Percentiles rank a stretch among this genome's conserved stretches.
These are phyloP conservation scores for Crioceris asparagi DNA, from an alignment of 2,888 invertebrate species.

Conservation along the genomic window DNA sequence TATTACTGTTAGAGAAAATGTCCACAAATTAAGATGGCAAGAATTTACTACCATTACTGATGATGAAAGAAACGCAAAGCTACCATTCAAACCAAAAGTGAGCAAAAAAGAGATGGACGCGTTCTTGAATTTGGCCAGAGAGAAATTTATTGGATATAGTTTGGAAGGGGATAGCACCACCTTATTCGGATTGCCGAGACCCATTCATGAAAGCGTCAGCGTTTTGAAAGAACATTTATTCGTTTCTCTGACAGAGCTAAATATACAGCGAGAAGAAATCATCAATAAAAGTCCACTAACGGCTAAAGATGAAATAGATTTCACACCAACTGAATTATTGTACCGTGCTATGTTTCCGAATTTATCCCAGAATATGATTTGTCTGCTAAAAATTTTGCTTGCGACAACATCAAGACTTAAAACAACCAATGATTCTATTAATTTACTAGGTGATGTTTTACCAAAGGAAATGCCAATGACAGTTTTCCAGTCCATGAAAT, in stretches of 20 bases:
- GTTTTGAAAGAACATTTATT: slow-evolving; percentile 88
- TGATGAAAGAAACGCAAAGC: slow-evolving; percentile 24
- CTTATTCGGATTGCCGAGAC: slow-evolving; percentile 88
- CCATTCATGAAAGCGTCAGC: slow-evolving; percentile 92
- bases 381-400: slow-evolving; percentile 87
- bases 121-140: slow-evolving; percentile 81
- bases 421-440: slow-evolving; percentile 93
- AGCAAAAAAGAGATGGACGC: slow-evolving; percentile 86
- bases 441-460: slow-evolving; percentile 94
- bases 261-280: slow-evolving; percentile 83
- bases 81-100: slow-evolving; percentile 96
- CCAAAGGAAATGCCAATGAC: slow-evolving; percentile 98
- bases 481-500: slow-evolving; percentile 85
- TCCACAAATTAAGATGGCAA: slow-evolving; percentile 19
- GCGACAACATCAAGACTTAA: slow-evolving; percentile 98
- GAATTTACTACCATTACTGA: slow-evolving; percentile 3
- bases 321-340: slow-evolving; percentile 77
- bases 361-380: slow-evolving; percentile 96
- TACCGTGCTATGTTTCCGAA: slow-evolving; percentile 93
- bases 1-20: slow-evolving; percentile 35
- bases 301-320: slow-evolving; percentile 63
- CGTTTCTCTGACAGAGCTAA: slow-evolving; percentile 83
- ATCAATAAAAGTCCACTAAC: slow-evolving; percentile 87
- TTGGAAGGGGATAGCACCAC: slow-evolving; percentile 79
- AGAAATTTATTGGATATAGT: slow-evolving; percentile 94